Percentiles rank a stretch among this genome's conserved stretches.
Conservation (phyloP, 2,888 invertebrate genomes). For the Brenthis hecate region DNA sequence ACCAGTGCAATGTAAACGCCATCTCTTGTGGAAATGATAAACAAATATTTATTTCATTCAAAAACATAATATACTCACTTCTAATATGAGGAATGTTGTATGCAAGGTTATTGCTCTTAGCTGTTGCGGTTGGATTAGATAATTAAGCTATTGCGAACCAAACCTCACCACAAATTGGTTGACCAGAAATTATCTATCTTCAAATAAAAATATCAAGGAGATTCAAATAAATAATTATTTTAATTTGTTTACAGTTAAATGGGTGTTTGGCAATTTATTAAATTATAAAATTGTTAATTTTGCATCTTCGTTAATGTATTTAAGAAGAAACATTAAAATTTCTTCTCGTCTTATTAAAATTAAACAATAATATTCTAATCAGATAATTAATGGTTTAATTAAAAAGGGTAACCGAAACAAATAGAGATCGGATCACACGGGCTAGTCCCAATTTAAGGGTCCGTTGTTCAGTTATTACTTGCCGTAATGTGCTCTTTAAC, state of each 20-base stretch:
- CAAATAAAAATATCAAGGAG: constrained; percentile 5
- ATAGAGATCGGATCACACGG: constrained; percentile 38
- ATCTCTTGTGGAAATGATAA: no score
- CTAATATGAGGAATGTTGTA: constrained; percentile 13
- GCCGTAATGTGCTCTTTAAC: constrained; percentile 79
- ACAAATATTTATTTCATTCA: not conserved
- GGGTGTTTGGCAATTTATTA: not conserved
- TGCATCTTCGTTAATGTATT: not conserved
- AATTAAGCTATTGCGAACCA: constrained; percentile 26
- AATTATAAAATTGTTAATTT: not conserved
- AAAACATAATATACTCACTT: not conserved
- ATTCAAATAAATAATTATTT: constrained; percentile 3
- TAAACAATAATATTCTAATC: constrained; percentile 28
- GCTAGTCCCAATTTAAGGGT: constrained; percentile 60
- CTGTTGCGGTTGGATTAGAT: constrained; percentile 29
- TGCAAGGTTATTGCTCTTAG: constrained; percentile 25
- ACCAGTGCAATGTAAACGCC: no score
- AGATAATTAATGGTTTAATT: constrained; percentile 34
- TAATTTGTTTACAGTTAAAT: not conserved
- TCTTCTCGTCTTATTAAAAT: constrained; percentile 6
- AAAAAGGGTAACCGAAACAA: constrained; percentile 37
- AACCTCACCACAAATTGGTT: constrained; percentile 24
- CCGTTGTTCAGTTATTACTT: constrained; percentile 77
- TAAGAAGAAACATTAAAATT: not conserved
- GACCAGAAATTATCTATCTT: constrained; percentile 14